Evolutionary conservation across 1,140 invertebrate species (phyloP).

Genomic region (Helicoverpa zea): DNA sequence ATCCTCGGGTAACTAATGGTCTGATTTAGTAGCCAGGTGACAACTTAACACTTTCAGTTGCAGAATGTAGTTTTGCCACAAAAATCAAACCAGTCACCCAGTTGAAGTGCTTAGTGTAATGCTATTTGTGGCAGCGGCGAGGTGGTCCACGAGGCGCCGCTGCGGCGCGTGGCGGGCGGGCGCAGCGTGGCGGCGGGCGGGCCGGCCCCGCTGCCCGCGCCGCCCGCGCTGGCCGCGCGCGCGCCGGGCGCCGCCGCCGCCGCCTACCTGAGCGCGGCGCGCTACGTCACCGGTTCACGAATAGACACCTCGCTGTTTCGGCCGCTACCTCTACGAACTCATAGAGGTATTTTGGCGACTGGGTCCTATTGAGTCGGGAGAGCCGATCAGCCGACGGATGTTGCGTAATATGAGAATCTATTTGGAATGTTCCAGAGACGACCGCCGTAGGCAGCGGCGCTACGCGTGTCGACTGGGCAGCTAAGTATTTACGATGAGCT

Average conservation of each 20-base stretch:
- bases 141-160: slow-evolving; percentile 60
- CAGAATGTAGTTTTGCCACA: too few relatives aligned
- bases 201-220: slow-evolving; percentile 51
- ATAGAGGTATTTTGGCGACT: slow-evolving; percentile 59
- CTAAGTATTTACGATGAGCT: slow-evolving; percentile 75
- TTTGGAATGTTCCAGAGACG: slow-evolving; percentile 62
- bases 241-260: slow-evolving; percentile 62
- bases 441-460: slow-evolving; percentile 73
- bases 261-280: slow-evolving; percentile 74
- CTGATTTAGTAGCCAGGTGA: not conserved
- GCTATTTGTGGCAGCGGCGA: slow-evolving; percentile 60
- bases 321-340: slow-evolving; percentile 64
- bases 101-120: not conserved
- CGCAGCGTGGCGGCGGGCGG: slow-evolving; percentile 50
- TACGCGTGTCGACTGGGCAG: slow-evolving; percentile 77
- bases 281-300: slow-evolving; percentile 73
- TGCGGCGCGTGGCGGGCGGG: slow-evolving; percentile 33
- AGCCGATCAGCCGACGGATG: not conserved
- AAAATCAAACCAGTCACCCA: too few relatives aligned
- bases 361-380: not conserved
- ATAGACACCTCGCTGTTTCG: slow-evolving; percentile 78
- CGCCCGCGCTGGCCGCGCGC: slow-evolving; percentile 23
- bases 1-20: slow-evolving; percentile 66
- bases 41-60: too few relatives aligned
- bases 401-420: not conserved